These are phyloP conservation scores for Cheilosia urbana DNA, from an alignment of 2,888 invertebrate species.

Conservation along the genomic window DNA sequence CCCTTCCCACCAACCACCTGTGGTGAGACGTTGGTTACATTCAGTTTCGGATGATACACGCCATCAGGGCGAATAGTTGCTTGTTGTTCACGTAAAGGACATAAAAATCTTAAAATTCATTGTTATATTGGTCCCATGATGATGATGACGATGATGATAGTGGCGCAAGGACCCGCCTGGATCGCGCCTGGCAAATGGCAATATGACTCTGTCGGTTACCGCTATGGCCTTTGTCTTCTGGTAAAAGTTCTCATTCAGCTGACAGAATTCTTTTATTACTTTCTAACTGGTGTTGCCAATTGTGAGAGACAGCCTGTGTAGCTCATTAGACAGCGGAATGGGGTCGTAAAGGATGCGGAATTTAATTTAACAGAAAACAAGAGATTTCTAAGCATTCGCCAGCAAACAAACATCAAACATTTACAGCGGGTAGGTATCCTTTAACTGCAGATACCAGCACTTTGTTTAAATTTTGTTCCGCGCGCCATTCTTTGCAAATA, in stretches of 20 bases:
- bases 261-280: conserved; percentile 30
- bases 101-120: conserved; percentile 76
- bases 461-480: conserved; percentile 26
- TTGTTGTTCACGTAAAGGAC: conserved; percentile 69
- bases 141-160: conserved; percentile 55
- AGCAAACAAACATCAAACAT: conserved; percentile 18
- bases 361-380: conserved; percentile 50
- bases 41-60: conserved; percentile 23
- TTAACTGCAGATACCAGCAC: conserved; percentile 5
- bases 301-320: conserved; percentile 28
- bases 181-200: conserved; percentile 26
- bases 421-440: conserved; percentile 4
- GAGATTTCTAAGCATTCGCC: conserved; percentile 31
- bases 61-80: conserved; percentile 68
- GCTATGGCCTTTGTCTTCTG: conserved; percentile 33
- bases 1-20: conserved; percentile 63
- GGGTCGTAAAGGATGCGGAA: conserved; percentile 58
- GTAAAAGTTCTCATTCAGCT: conserved; percentile 8
- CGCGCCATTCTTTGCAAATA: conserved; percentile 44
- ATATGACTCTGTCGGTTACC: conserved; percentile 38
- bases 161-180: conserved; percentile 34
- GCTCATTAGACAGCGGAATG: conserved; percentile 49
- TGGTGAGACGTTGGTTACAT: conserved; percentile 47
- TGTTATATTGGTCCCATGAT: conserved; percentile 74
- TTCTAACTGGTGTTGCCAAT: conserved; percentile 57